Base-by-base conservation (phyloP, 1,140 invertebrate genomes). In the Eriocheir sinensis region DNA sequence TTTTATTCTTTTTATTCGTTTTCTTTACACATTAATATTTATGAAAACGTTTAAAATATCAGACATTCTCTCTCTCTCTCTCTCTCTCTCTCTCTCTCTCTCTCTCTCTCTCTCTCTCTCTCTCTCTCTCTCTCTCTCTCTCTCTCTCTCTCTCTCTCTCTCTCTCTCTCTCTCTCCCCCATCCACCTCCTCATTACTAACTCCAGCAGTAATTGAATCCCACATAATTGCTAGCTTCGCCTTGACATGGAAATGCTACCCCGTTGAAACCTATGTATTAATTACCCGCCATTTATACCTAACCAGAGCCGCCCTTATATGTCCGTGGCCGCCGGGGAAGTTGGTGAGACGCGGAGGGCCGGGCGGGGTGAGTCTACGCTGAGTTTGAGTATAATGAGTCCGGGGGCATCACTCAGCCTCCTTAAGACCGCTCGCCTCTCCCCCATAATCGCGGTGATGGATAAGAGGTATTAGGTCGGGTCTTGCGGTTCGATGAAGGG, bases 241-340 rank as follows among this genome's bases (percentile, higher is more conserved):
- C 60, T 72, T 72, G n/a, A 72, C 60, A 72, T n/a, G 60, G 60
- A 72, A 72, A 72, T 72, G 60, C 60, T 72, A 72, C 60, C 60
- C 60, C 27, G 60, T n/a, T 72, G 60, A 72, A 72, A 72, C 8
- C 21, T 72, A 72, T 72, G 60, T n/a, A 72, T 72, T n/a, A 27
- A 72, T 72, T n/a, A 72, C 60, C 17, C 21, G 60, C 0, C 27
- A 72, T n/a, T 72, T 72, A n/a, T n/a, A 72, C 21, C 60, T 72
- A n/a, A 72, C 60, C 27, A n/a, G 27, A n/a, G n/a, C n/a, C 12
- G 6, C 6, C 60, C 60, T 72, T 72, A 72, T n/a, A 72, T 3
- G 60, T 72, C 48, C 48, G 12, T 53, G 48, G 21, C 21, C 21
- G 21, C 60, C 12, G 17, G 1, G 6, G 60, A 27, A 27, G 17